Conservation (phyloP, 2,797 vertebrate genomes). For the Artibeus lituratus region DNA sequence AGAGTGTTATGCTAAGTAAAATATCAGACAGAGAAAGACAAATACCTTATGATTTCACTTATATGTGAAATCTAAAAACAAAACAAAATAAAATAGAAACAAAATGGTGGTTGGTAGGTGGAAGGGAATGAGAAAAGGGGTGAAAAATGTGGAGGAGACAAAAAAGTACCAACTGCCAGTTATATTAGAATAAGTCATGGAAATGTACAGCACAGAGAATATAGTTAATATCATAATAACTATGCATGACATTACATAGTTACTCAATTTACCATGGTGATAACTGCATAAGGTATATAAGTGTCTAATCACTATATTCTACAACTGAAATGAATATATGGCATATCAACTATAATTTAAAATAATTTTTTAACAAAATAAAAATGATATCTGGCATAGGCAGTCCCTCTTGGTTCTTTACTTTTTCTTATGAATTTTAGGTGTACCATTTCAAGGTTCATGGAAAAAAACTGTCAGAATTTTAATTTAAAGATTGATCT, state of each 20-base stretch:
- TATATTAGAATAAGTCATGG: neutral
- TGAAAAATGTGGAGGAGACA: neutral
- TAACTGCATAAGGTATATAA: neutral
- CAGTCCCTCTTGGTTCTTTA: neutral
- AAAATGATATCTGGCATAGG: neutral
- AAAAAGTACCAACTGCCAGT: neutral
- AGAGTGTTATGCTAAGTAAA: neutral
- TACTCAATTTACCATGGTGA: neutral
- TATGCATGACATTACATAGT: neutral
- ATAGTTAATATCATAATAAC: neutral
- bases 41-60: neutral
- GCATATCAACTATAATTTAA: neutral
- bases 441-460: neutral
- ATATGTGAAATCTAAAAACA: neutral
- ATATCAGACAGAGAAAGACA: neutral
- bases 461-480: neutral
- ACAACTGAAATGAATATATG: neutral
- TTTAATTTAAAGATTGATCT: neutral
- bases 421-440: neutral
- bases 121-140: neutral
- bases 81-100: neutral
- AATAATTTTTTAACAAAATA: neutral
- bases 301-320: neutral
- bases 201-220: neutral
- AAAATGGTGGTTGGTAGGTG: neutral